Base-by-base conservation (phyloP, 2,888 invertebrate genomes). In the Antitype chi region DNA sequence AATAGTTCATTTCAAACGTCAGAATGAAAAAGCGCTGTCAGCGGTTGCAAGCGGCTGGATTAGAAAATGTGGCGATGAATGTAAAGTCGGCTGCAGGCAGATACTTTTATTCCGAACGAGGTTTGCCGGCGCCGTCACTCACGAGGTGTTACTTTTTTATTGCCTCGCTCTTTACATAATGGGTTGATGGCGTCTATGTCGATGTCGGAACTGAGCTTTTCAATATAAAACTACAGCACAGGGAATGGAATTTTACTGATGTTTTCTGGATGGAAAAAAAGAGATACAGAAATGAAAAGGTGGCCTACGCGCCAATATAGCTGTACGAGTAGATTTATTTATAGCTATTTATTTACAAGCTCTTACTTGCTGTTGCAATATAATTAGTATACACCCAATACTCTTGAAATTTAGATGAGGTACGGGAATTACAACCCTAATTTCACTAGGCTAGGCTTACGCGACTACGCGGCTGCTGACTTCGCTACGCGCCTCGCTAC, bases 1-100 rank as follows among this genome's bases (percentile, higher is more conserved):
- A 87, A 88, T 87, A 83, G 85, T 89, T 87, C 77, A 81, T 86
- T 87, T 76, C 80, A 82, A 86, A 87, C 63, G 85, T 87, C 85
- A 80, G 52, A 83, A 78, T 86, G 83, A 77, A 88, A 88, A 85
- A 89, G 79, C 75, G 79, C 80, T 86, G 88, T 83, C 89, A 86
- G 89, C 80, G 76, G 89, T 76, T 82, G 85, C 76, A 81, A 79
- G 77, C 76, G 76, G 71, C 70, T 63, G 89, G 86, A 88, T 88
- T 88, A 89, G 89, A 83, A 88, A 88, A 82, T 87, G 80, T 76
- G 55, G 82, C 69, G 70, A 74, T 85, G 80, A 82, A 87, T 84
- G 76, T 78, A 77, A 81, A 85, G 80, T 80, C 80, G 63, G 73
- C 77, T 82, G 85, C 76, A 79, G 80, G 63, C 73, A 59, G 76